phyloP scores from a whole-genome alignment of 2,888 invertebrate genomes.

The Eilema sororculum region DNA sequence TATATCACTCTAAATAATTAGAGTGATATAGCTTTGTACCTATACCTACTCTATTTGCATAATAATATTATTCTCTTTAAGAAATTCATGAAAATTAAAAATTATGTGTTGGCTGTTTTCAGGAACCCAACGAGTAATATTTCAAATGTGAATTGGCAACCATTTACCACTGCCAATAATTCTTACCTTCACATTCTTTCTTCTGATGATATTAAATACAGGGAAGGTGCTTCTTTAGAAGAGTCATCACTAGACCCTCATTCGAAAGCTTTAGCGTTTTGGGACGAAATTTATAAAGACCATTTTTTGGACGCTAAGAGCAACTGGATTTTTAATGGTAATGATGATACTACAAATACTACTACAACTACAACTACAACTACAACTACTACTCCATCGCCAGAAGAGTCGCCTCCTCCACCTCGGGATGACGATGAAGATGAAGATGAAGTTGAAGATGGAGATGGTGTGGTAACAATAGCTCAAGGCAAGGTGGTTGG shows the following conservation, averaged over 20 bases:
- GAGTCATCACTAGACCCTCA: constrained; percentile 63
- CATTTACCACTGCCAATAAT: constrained; percentile 55
- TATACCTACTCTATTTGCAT: no score
- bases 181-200: constrained; percentile 65
- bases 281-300: constrained; percentile 69
- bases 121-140: constrained; percentile 64
- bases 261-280: constrained; percentile 61
- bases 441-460: no score
- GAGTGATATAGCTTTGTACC: no score
- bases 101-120: constrained; percentile 40
- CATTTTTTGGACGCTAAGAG: constrained; percentile 72
- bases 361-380: not conserved
- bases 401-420: not conserved
- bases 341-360: constrained; percentile 24
- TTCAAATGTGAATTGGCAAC: constrained; percentile 65
- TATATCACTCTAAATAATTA: no score
- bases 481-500: constrained; percentile 71
- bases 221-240: constrained; percentile 57
- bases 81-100: no score
- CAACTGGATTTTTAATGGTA: constrained; percentile 61
- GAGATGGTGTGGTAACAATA: constrained; percentile 54
- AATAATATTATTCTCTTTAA: no score
- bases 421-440: constrained; percentile 2
- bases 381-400: not conserved
- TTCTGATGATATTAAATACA: constrained; percentile 56